A percentile compares a stretch with the other conserved stretches of the same genome.
phyloP scores from a whole-genome alignment of 2,797 vertebrate species.

The Acomys russatus region DNA sequence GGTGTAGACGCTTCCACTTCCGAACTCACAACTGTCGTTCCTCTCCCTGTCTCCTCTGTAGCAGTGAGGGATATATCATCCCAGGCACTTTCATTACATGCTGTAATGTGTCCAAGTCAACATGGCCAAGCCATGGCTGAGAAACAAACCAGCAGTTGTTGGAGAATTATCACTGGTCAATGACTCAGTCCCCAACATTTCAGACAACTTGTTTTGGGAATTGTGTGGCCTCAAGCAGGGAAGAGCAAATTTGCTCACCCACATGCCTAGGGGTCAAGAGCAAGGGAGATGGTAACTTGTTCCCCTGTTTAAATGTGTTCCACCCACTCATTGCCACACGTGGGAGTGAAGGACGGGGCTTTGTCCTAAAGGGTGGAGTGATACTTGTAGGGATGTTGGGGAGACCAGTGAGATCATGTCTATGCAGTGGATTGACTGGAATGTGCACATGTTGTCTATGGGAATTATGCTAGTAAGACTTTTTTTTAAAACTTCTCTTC shows the following conservation, averaged over 20 bases:
- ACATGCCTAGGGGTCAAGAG: constrained; percentile 47
- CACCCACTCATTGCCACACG: constrained; percentile 68
- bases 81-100: constrained; percentile 36
- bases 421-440: constrained; percentile 77
- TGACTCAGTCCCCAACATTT: constrained; percentile 75
- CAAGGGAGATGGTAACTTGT: constrained; percentile 75
- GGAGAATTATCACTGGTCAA: constrained; percentile 66
- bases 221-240: constrained; percentile 53
- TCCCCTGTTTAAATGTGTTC: constrained; percentile 72
- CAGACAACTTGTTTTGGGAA: constrained; percentile 76
- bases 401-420: constrained; percentile 85
- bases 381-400: constrained; percentile 77
- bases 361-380: constrained; percentile 60
- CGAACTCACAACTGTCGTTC: neutral
- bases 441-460: constrained; percentile 77
- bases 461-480: constrained; percentile 72
- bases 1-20: neutral
- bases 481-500: constrained; percentile 60
- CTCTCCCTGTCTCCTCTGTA: neutral
- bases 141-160: constrained; percentile 72
- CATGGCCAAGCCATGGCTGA: constrained; percentile 57
- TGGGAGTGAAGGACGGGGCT: constrained; percentile 69
- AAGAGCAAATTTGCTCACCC: constrained; percentile 65
- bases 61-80: constrained; percentile 16
- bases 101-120: constrained; percentile 62